These are phyloP conservation scores for Lepidurus packardi DNA, from an alignment of 1,140 invertebrate genomes.

Conservation along the genomic window DNA sequence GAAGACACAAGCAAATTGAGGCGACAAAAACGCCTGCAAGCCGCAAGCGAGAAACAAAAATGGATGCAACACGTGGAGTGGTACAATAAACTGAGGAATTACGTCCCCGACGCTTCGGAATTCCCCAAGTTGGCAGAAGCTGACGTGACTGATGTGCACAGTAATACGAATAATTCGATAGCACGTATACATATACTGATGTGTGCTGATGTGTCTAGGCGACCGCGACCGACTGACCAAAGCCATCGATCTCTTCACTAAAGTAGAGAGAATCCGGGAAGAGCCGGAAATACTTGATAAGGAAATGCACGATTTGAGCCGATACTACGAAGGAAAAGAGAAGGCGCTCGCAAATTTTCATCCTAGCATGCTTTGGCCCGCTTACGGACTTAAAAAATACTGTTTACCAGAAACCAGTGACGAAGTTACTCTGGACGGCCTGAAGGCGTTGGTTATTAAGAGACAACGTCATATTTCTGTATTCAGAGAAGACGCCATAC, in stretches of 20 bases:
- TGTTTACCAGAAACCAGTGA: background rate
- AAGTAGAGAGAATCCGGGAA: background rate
- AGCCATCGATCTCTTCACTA: constrained; percentile 5
- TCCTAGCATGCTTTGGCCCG: background rate
- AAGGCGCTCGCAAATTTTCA: background rate
- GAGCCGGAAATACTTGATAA: background rate
- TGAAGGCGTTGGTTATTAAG: background rate
- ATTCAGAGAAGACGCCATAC: background rate
- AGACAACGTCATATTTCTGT: background rate
- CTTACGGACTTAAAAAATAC: background rate
- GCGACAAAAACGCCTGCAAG: background rate
- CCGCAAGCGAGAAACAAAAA: background rate
- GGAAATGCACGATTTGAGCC: constrained; percentile 4
- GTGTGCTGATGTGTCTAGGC: background rate
- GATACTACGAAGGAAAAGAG: background rate
- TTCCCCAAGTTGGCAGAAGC: background rate
- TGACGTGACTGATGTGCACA: background rate
- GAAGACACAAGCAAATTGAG: background rate
- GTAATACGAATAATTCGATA: background rate
- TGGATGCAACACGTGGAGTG: background rate
- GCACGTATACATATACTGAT: background rate
- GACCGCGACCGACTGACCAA: background rate
- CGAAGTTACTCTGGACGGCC: constrained; percentile 3
- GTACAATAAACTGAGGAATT: constrained; percentile 1
- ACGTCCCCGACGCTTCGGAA: background rate